Evolutionary conservation across 2,797 vertebrate genomes (phyloP), one percentile per base, ranked within the genome.

Genomic region (Limosa lapponica): DNA sequence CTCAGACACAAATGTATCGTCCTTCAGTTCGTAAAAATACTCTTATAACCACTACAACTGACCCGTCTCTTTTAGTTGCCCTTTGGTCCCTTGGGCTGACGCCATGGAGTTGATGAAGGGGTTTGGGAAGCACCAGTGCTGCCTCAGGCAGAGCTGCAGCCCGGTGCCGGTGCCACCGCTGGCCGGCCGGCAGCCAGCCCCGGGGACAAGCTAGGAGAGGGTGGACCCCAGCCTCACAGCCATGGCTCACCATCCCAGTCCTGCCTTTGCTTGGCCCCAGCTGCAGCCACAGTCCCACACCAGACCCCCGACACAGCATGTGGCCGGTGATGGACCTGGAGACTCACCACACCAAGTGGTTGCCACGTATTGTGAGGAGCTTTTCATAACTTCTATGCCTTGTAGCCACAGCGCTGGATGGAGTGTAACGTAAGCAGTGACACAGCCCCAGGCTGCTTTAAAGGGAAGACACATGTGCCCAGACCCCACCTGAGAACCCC

Each of bases 381-480:
- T 46, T 16, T 36, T 11, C 15, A 0, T 8, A 9, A 34, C 32
- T 12, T 22, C 8, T 18, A 2, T 18, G 48, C 16, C n/a, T 24
- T 27, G 7, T 4, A 32, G 57, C 25, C 51, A 10, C 48, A 11
- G 48, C 7, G 2, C 5, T 10, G 41, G 5, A 5, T 0, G 28
- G 30, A 16, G 58, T 2, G 41, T 25, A 32, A 3, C 0, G 10
- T 1, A 6, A 37, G 39, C 65, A 5, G 61, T 0, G 20, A 23
- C 3, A 24, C 39, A 27, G 34, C 28, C 10, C 39, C 28, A 16
- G 36, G 43, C 15, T 61, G 73, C 61, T 74, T 14, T 34, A 1
- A 22, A n/a, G 32, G 25, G 14, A 19, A 1, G 2, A 12, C 8
- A 2, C 30, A 0, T 11, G 3, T 24, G 41, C 11, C 51, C 51